These are phyloP conservation scores for Epizoanthus ramosus DNA, from an alignment of 92 coral and sea anemone genomes.

Conservation along the genomic window DNA sequence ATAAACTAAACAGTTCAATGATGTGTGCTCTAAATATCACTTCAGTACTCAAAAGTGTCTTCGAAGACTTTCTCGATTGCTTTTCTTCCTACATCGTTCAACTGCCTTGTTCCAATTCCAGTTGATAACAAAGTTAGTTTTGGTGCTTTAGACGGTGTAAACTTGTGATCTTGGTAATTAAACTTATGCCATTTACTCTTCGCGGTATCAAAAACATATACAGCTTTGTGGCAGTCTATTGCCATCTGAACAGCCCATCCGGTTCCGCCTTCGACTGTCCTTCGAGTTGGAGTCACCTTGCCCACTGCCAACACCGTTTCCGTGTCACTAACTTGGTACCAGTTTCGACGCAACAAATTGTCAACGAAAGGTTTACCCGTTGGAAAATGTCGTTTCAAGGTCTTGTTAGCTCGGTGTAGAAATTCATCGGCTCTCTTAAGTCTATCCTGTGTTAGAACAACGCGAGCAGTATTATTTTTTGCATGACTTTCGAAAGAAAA, in stretches of 20 bases:
- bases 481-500: constrained; percentile 56
- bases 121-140: constrained; percentile 57
- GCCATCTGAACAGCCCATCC: constrained; percentile 77
- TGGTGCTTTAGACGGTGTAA: constrained; percentile 38
- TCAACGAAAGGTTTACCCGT: constrained; percentile 57
- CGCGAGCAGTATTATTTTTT: constrained; percentile 42
- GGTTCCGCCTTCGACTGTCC: constrained; percentile 59
- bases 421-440: constrained; percentile 57
- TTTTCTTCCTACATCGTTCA: constrained; percentile 45
- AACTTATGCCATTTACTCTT: constrained; percentile 50
- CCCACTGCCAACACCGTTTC: constrained; percentile 57
- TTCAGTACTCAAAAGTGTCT: constrained; percentile 34
- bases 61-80: constrained; percentile 53
- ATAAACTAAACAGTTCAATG: too few species aligned
- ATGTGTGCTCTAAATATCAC: too few species aligned
- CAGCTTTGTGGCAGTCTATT: constrained; percentile 41
- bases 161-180: constrained; percentile 37
- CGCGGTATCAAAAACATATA: constrained; percentile 50
- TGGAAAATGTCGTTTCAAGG: constrained; percentile 62
- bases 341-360: constrained; percentile 61
- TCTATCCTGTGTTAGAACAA: constrained; percentile 46
- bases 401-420: constrained; percentile 52
- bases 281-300: constrained; percentile 32
- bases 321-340: constrained; percentile 67
- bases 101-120: constrained; percentile 60